These are phyloP conservation scores for Solenopsis invicta DNA, from an alignment of 1,140 invertebrate genomes.

Conservation along the genomic window DNA sequence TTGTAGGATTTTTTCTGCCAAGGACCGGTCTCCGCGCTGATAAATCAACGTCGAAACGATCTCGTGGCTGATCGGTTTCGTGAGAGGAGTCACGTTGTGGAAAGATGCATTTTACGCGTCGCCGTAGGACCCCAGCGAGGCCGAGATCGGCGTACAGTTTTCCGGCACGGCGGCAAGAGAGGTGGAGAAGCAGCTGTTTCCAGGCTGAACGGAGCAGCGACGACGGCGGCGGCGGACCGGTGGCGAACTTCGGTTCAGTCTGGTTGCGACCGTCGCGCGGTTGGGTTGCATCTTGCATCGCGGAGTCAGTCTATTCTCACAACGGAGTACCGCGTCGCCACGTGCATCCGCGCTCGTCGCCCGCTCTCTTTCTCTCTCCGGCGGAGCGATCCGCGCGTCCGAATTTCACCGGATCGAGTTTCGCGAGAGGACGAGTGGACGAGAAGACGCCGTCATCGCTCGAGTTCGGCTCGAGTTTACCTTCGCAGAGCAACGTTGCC, in stretches of 20 bases:
- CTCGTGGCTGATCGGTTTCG: neutral
- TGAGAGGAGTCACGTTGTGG: constrained; percentile 20
- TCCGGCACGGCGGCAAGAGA: neutral
- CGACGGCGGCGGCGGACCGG: neutral
- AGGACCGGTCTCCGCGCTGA: neutral
- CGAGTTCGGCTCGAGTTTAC: neutral
- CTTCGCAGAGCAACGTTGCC: constrained; percentile 3
- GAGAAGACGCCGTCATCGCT: neutral
- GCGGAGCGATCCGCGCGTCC: neutral
- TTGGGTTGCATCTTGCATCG: constrained; percentile 74
- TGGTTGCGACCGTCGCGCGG: constrained; percentile 69
- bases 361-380: neutral
- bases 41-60: constrained; percentile 15
- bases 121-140: constrained; percentile 10
- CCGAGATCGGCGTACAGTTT: constrained; percentile 23
- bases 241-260: constrained; percentile 78
- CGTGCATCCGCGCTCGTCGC: constrained; percentile 53
- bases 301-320: constrained; percentile 23
- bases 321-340: constrained; percentile 30
- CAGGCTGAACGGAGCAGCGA: constrained; percentile 67
- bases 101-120: constrained; percentile 69
- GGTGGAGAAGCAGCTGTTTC: constrained; percentile 75
- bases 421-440: neutral
- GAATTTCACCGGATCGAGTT: constrained; percentile 26
- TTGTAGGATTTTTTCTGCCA: too few relatives aligned